Conservation (phyloP, 1,140 invertebrate species). For the Probaryconus sp. region DNA sequence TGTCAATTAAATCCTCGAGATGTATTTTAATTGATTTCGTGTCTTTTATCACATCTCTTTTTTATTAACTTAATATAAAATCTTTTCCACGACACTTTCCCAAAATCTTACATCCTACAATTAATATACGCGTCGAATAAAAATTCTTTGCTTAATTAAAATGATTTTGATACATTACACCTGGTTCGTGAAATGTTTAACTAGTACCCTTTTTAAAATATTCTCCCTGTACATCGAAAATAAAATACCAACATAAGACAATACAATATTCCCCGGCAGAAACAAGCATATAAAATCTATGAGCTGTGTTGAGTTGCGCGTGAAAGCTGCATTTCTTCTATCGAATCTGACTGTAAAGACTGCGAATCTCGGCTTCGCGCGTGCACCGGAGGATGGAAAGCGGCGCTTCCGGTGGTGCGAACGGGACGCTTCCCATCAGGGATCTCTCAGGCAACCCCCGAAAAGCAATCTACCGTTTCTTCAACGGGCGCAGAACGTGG, state of each 20-base stretch:
- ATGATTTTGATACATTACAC: too few species aligned
- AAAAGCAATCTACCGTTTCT: slow-evolving; percentile 57
- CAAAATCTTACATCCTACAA: too few species aligned
- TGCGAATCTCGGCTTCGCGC: slow-evolving; percentile 47
- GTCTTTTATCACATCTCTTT: too few species aligned
- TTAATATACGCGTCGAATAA: too few species aligned
- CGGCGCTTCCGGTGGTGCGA: slow-evolving; percentile 52
- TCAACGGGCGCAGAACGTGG: slow-evolving; percentile 60
- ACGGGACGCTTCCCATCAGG: slow-evolving; percentile 52
- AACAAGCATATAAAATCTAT: slow-evolving; percentile 10
- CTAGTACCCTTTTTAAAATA: too few species aligned
- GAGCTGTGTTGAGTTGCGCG: slow-evolving; percentile 34
- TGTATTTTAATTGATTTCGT: too few species aligned
- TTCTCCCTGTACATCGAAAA: too few species aligned
- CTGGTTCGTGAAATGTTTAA: too few species aligned
- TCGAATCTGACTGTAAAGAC: slow-evolving; percentile 48
- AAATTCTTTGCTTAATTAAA: too few species aligned
- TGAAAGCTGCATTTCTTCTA: slow-evolving; percentile 46
- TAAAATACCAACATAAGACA: slow-evolving; percentile 2
- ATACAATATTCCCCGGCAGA: slow-evolving; percentile 18
- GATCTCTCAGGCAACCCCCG: slow-evolving; percentile 58
- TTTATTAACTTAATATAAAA: too few species aligned
- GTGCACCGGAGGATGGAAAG: slow-evolving; percentile 46
- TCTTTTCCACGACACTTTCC: too few species aligned
- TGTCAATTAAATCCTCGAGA: too few species aligned